phyloP scores from a whole-genome alignment of 2,888 invertebrate genomes.

The Synanthedon vespiformis region DNA sequence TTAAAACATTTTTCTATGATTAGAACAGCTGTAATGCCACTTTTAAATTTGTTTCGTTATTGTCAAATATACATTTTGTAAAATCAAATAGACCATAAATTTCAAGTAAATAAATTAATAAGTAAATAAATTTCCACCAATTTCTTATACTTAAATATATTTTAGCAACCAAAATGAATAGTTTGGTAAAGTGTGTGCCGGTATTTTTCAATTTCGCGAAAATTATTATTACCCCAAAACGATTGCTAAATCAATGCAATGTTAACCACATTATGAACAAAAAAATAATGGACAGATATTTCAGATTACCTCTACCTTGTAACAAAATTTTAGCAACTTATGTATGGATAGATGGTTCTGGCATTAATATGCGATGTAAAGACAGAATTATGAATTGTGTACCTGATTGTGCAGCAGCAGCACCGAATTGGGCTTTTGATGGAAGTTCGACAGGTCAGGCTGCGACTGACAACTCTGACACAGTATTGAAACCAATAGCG shows the following conservation, averaged over 20 bases:
- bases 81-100: too few relatives aligned
- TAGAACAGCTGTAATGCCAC: too few relatives aligned
- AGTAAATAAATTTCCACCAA: too few relatives aligned
- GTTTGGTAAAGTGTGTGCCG: neutral
- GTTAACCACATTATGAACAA: conserved; percentile 59
- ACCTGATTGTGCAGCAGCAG: conserved; percentile 63
- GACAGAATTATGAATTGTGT: conserved; percentile 74
- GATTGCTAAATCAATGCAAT: conserved; percentile 39
- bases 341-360: conserved; percentile 84
- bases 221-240: conserved; percentile 12
- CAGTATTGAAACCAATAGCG: conserved; percentile 86
- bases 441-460: conserved; percentile 93
- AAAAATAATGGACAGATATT: conserved; percentile 62
- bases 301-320: conserved; percentile 69
- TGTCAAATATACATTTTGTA: too few relatives aligned
- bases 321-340: conserved; percentile 76
- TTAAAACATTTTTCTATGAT: too few relatives aligned
- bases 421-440: conserved; percentile 91
- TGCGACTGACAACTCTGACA: conserved; percentile 86
- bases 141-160: neutral
- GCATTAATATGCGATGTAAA: conserved; percentile 77
- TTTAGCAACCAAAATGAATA: conserved; percentile 1
- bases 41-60: too few relatives aligned
- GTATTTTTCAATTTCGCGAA: neutral
- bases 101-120: too few relatives aligned